Base-by-base conservation (phyloP, 2,888 invertebrate species). In the Steinernema hermaphroditum region DNA sequence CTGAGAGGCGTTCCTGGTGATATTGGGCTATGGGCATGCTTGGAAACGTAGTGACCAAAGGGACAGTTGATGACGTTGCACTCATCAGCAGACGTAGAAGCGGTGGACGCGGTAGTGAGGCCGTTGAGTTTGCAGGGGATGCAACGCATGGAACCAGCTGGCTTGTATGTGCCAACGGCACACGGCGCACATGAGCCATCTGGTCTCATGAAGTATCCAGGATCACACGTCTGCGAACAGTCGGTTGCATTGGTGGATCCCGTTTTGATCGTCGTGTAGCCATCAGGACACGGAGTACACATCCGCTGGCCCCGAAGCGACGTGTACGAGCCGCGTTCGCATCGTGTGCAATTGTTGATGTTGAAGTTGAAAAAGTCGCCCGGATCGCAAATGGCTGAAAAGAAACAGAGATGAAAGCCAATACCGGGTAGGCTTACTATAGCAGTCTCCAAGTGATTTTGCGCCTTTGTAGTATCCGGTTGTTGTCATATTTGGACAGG, bases 171-270 rank as follows among this genome's bases (percentile, higher is more conserved):
- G 68, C 94, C 96, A 68, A 93, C 89, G 0, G 94, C 93, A 85
- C 96, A 96, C 1, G 93, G 92, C 86, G 94, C 94, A 87, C 95
- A 96, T 68, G 92, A 92, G 1, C 96, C 96, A 32, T 62, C n/a
- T 22, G 62, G 62, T 16, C 32, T 62, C 62, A 62, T 62, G n/a
- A 32, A 62, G 9, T 32, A 29, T 6, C 62, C 62, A 16, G 62
- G 32, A 12, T 62, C 62, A 32, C 62, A 62, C 14, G 29, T 62
- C 27, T 24, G 29, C 16, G 62, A 62, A n/a, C 62, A 62, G 19
- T 62, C 62, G 1, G 32, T 29, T 9, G 62, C 62, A n/a, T 62
- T 62, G 9, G 62, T 62, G 2, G 62, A 62, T 32, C 62, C 62
- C 62, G 32, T 32, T 62, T 62, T 62, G 62, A 27, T 62, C 2